Evolutionary conservation across 2,888 invertebrate species (phyloP).

Genomic region (Vanessa cardui): DNA sequence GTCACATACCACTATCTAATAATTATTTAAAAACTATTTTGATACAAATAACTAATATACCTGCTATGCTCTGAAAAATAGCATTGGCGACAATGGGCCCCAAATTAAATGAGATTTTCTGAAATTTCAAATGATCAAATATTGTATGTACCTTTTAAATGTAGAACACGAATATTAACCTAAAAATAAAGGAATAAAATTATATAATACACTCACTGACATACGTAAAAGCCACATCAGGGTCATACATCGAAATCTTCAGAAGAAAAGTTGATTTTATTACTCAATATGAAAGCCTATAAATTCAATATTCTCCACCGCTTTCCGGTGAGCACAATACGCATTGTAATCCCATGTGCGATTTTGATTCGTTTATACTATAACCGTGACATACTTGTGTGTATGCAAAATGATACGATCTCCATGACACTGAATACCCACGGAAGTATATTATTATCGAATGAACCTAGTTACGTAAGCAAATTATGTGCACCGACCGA

Average conservation of each 20-base stretch:
- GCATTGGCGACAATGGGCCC: too few species aligned
- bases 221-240: too few species aligned
- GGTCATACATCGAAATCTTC: not conserved
- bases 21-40: too few species aligned
- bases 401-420: slow-evolving; percentile 32
- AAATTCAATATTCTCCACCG: slow-evolving; percentile 7
- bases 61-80: too few species aligned
- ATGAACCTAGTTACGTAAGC: slow-evolving; percentile 25
- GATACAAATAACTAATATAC: too few species aligned
- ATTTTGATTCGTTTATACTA: slow-evolving; percentile 34
- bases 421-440: slow-evolving; percentile 32
- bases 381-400: slow-evolving; percentile 37
- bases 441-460: slow-evolving; percentile 38
- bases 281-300: slow-evolving; percentile 1
- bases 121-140: too few species aligned
- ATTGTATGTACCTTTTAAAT: too few species aligned
- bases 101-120: too few species aligned
- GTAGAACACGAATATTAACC: too few species aligned
- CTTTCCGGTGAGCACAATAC: slow-evolving; percentile 12
- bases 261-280: not conserved
- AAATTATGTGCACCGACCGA: slow-evolving; percentile 18
- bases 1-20: too few species aligned
- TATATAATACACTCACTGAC: too few species aligned
- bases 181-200: too few species aligned
- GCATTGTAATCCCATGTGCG: slow-evolving; percentile 16